phyloP scores from a whole-genome alignment of 2,113 vertebrate species.

The Psittacula cyanocephala region DNA sequence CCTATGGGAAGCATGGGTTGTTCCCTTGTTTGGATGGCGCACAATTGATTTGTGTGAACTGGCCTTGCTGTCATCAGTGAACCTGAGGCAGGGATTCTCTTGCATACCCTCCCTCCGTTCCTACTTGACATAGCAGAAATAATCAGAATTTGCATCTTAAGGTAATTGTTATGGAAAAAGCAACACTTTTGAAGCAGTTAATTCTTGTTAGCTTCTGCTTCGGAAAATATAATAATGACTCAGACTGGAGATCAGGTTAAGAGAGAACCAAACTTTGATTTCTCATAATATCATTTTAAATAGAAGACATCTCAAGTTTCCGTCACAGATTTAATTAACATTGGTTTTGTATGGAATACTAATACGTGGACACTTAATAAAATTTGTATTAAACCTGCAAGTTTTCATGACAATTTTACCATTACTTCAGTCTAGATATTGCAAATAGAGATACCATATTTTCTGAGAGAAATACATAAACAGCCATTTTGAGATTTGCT shows the following conservation, averaged over 20 bases:
- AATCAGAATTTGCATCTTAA: neutral
- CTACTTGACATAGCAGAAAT: neutral
- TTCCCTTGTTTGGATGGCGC: neutral
- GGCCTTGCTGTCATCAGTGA: neutral
- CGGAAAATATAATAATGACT: neutral
- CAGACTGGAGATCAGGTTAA: neutral
- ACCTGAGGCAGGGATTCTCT: neutral
- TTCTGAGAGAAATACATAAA: neutral
- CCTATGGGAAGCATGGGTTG: neutral
- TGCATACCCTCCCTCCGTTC: neutral
- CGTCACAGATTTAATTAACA: neutral
- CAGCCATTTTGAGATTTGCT: neutral
- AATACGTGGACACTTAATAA: neutral
- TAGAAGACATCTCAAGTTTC: neutral
- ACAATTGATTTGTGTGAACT: neutral
- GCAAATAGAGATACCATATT: neutral
- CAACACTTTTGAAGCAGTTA: neutral
- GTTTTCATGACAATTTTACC: neutral
- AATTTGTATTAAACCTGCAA: neutral
- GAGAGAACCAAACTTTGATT: neutral
- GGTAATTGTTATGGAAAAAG: neutral
- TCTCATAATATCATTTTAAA: neutral
- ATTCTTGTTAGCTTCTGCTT: neutral
- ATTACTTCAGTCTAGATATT: neutral
- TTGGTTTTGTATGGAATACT: neutral